These are phyloP conservation scores for Nesoenas mayeri DNA, from an alignment of 2,113 vertebrate genomes.

Conservation along the genomic window DNA sequence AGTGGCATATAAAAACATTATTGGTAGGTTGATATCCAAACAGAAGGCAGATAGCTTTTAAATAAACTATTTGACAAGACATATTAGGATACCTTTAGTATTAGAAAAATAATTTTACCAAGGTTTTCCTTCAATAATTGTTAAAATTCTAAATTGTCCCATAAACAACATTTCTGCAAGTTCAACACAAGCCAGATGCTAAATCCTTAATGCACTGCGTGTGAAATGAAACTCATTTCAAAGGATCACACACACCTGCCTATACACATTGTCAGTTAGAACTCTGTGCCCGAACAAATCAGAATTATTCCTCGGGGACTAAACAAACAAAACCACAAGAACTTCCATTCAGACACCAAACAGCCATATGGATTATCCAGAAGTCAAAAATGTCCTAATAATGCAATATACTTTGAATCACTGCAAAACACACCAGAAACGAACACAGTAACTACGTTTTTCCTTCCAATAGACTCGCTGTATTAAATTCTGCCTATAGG, in stretches of 20 bases:
- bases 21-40: not conserved
- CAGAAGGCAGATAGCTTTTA: not conserved
- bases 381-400: not conserved
- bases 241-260: not conserved
- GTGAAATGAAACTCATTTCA: slow-evolving; percentile 10
- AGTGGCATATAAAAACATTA: not conserved
- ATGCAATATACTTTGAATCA: not conserved
- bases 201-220: not conserved
- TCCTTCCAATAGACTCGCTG: not conserved
- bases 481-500: not conserved
- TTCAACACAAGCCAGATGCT: not conserved
- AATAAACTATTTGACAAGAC: not conserved
- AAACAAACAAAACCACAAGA: not conserved
- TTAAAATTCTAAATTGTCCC: not conserved
- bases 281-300: not conserved
- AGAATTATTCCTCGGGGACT: not conserved
- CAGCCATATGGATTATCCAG: not conserved
- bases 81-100: not conserved
- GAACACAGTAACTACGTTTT: not conserved
- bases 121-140: slow-evolving; percentile 10
- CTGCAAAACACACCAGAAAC: not conserved
- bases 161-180: slow-evolving; percentile 17
- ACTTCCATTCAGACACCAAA: not conserved
- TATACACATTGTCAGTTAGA: not conserved
- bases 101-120: not conserved